Conservation (phyloP, 2,888 invertebrate species). For the Therioaphis trifolii region DNA sequence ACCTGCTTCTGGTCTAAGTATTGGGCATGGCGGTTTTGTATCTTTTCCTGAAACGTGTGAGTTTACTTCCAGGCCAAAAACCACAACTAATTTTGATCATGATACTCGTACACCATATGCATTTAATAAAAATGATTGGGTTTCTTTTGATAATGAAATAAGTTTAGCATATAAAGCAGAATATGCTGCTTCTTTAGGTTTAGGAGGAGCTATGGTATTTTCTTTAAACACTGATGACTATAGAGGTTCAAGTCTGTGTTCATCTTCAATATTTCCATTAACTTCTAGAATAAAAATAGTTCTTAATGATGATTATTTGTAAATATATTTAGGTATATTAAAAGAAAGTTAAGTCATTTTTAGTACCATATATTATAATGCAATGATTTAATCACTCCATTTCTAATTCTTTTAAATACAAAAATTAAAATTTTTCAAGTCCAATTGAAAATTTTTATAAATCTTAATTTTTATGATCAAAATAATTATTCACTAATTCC, state of each 20-base stretch:
- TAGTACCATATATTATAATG: too few relatives aligned
- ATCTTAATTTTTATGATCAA: too few relatives aligned
- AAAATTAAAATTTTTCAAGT: too few relatives aligned
- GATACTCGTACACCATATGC: constrained; percentile 83
- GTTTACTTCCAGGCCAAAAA: constrained; percentile 73
- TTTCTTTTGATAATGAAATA: constrained; percentile 81
- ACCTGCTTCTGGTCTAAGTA: constrained; percentile 79
- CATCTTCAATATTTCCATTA: constrained; percentile 61
- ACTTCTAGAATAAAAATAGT: constrained; percentile 63
- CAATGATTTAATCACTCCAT: too few relatives aligned
- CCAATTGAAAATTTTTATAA: too few relatives aligned
- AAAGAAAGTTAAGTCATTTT: too few relatives aligned
- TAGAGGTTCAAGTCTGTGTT: constrained; percentile 48
- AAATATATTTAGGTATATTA: not conserved
- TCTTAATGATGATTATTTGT: constrained; percentile 62
- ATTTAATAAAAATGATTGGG: constrained; percentile 79
- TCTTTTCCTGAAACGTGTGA: constrained; percentile 78
- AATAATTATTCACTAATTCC: too few relatives aligned
- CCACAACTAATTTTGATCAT: constrained; percentile 75
- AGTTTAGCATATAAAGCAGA: constrained; percentile 79
- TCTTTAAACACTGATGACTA: constrained; percentile 85
- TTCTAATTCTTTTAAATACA: too few relatives aligned
- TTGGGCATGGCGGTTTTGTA: constrained; percentile 78
- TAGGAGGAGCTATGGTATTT: constrained; percentile 87
- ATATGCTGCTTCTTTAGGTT: constrained; percentile 74